These are phyloP conservation scores for Drosophila paramelanica DNA, from an alignment of 2,888 invertebrate species.

Conservation along the genomic window DNA sequence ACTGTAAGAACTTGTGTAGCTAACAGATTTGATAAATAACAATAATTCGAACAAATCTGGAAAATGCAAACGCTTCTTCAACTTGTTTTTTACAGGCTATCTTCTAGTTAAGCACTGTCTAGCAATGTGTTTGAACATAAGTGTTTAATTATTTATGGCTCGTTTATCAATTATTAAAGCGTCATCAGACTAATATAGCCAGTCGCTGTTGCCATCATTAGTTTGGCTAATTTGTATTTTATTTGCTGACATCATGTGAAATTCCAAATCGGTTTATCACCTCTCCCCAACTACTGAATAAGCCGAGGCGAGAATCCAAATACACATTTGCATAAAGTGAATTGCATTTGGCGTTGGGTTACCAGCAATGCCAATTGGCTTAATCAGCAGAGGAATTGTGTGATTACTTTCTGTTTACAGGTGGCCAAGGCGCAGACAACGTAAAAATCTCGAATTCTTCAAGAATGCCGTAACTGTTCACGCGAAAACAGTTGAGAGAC, in stretches of 20 bases:
- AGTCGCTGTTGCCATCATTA: conserved; percentile 34
- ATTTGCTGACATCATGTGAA: conserved; percentile 74
- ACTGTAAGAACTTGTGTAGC: too few species aligned
- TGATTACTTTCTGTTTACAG: conserved; percentile 7
- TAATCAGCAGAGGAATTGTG: conserved; percentile 21
- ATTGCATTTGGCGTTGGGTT: conserved; percentile 58
- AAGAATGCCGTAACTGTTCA: conserved; percentile 21
- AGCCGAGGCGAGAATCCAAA: conserved; percentile 9
- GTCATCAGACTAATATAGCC: conserved; percentile 15
- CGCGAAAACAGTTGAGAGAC: conserved; percentile 4
- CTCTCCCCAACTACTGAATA: conserved; percentile 11
- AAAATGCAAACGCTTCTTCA: too few species aligned
- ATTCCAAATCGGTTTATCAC: conserved; percentile 66
- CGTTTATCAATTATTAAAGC: conserved; percentile 14
- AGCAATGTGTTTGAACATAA: not conserved
- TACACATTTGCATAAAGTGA: conserved; percentile 64
- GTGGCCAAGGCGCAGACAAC: not conserved
- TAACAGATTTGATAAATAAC: too few species aligned
- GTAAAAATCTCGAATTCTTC: conserved; percentile 8
- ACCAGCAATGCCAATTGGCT: conserved; percentile 31
- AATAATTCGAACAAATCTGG: too few species aligned
- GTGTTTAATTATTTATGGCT: conserved; percentile 5
- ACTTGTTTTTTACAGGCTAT: not conserved
- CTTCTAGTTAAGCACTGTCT: not conserved
- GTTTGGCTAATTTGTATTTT: conserved; percentile 45